Base-by-base conservation (phyloP, 35 echinoderm and acorn worm species). In the Apostichopus japonicus region DNA sequence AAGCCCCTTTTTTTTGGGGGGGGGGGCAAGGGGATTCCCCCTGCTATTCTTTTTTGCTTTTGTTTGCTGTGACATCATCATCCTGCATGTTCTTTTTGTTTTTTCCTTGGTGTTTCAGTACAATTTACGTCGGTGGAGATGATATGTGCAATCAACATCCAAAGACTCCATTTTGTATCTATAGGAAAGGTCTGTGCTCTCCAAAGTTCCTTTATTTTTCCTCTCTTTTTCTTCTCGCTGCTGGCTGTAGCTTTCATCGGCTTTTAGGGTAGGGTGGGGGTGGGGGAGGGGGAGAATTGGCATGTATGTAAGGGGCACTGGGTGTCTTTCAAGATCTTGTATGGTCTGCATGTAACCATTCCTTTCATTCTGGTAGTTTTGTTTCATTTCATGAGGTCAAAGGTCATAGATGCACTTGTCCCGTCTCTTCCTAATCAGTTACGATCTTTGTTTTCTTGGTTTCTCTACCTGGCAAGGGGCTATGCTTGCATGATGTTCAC, bases 141-240 rank as follows among this genome's bases (percentile, higher is more conserved):
- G 67, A 75, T 65, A 72, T n/a, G 86, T 89, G 67, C 81, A 84
- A 84, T 84, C 61, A 72, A 71, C 86, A 89, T 89, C 86, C 86
- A 89, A 75, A 89, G 86, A 89, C 86, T 75, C 86, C 86, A 89
- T 72, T 89, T 89, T 89, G 86, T 89, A 89, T 65, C 59, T 67
- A 44, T 44, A 89, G 59, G 67, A 51, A 72, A 89, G 86, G 86
- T 89, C 56, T 89, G 86, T 89, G 54, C 81, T 84, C 56, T 84
- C 71, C 71, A 75, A n/a, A 75, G 71, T 75, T 21, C 71, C 16
- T 15, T 75, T 75, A n/a, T 19, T 75, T 75, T 75, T 75, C 4
- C 11, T 75, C 17, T 75, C 7, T 19, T 73, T 73, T 19, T 19
- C 17, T 75, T 75, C 13, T 21, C 5, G 15, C 17, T 6, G 71